phyloP scores from a whole-genome alignment of 2,888 invertebrate species.

The Lepas anatifera region DNA sequence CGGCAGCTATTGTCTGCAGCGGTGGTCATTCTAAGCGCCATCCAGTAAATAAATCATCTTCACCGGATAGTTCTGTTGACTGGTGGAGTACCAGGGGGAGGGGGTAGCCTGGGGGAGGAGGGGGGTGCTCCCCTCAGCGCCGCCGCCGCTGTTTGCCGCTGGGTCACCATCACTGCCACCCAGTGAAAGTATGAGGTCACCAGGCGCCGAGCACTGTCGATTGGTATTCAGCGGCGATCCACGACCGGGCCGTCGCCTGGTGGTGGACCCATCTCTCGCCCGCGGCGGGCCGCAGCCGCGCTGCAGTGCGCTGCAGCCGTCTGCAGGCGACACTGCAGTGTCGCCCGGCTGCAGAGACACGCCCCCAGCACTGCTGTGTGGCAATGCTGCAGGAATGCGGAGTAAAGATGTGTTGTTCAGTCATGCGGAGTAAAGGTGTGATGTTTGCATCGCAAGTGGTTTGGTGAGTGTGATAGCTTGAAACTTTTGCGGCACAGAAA shows the following conservation, averaged over 20 bases:
- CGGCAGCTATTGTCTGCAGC: too few species aligned
- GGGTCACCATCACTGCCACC: neutral
- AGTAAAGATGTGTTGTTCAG: too few species aligned
- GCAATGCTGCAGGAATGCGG: too few species aligned
- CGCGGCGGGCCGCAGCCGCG: neutral
- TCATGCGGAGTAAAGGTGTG: too few species aligned
- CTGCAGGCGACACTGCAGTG: neutral
- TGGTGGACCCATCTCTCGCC: neutral
- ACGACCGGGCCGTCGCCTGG: neutral
- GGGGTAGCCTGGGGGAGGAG: neutral
- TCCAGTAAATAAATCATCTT: too few species aligned
- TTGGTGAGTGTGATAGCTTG: too few species aligned
- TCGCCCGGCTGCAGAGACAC: neutral
- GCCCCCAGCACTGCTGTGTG: neutral
- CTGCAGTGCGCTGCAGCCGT: neutral
- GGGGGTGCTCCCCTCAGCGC: neutral
- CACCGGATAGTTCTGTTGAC: too few species aligned
- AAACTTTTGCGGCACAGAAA: too few species aligned
- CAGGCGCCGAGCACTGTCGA: neutral
- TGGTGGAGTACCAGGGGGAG: too few species aligned
- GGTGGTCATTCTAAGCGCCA: too few species aligned
- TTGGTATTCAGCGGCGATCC: neutral
- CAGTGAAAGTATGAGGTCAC: slow-evolving; percentile 7
- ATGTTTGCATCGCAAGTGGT: too few species aligned
- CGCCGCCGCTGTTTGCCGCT: neutral